These are phyloP conservation scores for Coptodon bakossiorum DNA, from an alignment of 2,113 vertebrate genomes.

Conservation along the genomic window DNA sequence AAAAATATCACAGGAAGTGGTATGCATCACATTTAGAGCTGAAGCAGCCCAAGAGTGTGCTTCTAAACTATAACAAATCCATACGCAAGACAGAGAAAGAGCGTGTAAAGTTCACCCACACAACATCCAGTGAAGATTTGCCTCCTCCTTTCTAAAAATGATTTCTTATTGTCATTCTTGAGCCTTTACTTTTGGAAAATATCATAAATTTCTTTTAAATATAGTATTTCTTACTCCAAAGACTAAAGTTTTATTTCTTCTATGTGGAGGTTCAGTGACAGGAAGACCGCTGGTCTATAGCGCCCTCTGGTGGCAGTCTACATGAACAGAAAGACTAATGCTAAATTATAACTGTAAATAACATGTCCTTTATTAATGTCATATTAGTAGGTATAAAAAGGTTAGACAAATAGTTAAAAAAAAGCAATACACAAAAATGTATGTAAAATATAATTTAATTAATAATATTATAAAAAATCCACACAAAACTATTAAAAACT, in stretches of 20 bases:
- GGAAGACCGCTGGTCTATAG: background rate
- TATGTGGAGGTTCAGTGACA: background rate
- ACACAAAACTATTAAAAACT: background rate
- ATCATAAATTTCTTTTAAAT: background rate
- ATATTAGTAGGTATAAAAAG: background rate
- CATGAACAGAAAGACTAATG: background rate
- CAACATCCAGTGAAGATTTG: background rate
- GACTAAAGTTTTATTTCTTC: background rate
- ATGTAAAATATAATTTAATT: background rate
- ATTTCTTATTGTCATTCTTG: background rate
- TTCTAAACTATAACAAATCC: background rate
- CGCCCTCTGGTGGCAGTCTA: constrained; percentile 1
- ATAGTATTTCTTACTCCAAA: background rate
- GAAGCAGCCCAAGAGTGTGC: background rate
- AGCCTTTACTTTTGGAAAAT: background rate
- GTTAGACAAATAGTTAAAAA: background rate
- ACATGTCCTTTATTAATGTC: background rate
- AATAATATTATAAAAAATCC: background rate
- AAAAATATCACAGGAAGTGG: background rate
- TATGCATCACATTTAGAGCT: background rate
- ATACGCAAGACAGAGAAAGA: background rate
- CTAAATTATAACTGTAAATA: background rate
- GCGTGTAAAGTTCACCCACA: background rate
- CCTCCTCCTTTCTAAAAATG: background rate
- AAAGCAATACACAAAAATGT: background rate